Conservation (phyloP, 92 coral and sea anemone species). For the Umimayanthus kanabou region DNA sequence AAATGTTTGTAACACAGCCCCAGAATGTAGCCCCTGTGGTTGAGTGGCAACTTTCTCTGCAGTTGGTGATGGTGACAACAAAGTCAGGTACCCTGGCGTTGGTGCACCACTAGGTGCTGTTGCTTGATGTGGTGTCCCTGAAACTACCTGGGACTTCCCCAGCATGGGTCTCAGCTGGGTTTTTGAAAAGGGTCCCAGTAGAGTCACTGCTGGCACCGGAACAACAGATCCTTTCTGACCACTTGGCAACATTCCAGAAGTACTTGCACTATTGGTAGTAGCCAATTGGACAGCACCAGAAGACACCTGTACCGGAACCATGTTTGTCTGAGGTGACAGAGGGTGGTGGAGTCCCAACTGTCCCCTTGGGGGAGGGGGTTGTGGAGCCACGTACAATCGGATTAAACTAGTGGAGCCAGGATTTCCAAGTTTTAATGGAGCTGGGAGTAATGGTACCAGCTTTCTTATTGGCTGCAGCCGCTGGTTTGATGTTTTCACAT, state of each 20-base stretch:
- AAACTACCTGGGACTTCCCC: background rate
- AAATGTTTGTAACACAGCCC: background rate
- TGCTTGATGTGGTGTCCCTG: background rate
- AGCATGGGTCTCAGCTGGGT: background rate
- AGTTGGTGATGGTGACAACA: background rate
- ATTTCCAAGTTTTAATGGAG: background rate
- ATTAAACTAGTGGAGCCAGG: background rate
- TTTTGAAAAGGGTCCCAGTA: background rate
- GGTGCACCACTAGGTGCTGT: background rate
- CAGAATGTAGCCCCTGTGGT: background rate
- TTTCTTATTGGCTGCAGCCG: background rate
- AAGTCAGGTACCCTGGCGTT: background rate
- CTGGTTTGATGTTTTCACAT: background rate
- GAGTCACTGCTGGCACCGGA: background rate
- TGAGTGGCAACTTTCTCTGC: background rate
- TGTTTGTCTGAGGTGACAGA: background rate
- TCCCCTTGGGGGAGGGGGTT: background rate
- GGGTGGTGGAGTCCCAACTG: conserved; percentile 1
- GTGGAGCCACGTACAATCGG: conserved; percentile 13
- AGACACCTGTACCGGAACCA: background rate
- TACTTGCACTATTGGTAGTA: background rate
- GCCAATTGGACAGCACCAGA: background rate
- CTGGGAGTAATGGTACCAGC: conserved; percentile 30
- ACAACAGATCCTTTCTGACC: background rate
- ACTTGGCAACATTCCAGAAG: background rate